Percentiles rank a stretch among this genome's conserved stretches.
These are phyloP conservation scores for Rhinichthys osculus DNA, from an alignment of 2,797 vertebrate genomes.

Conservation along the genomic window DNA sequence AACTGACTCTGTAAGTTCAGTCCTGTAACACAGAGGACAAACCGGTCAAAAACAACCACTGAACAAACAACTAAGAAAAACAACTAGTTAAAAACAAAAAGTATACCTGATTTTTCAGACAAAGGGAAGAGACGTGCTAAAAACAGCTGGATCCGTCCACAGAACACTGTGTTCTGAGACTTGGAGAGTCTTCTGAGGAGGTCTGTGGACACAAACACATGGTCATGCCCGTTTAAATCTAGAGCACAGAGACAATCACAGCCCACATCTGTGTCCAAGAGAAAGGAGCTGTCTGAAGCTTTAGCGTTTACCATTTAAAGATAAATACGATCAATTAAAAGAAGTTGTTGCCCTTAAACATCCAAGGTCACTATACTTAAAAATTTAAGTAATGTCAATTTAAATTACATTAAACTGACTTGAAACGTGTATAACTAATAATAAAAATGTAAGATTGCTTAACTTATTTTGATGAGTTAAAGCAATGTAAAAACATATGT, in stretches of 20 bases:
- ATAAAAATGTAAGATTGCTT: too few relatives aligned
- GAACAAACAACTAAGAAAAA: neutral
- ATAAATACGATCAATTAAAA: neutral
- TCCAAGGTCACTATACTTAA: too few relatives aligned
- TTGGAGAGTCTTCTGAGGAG: slow-evolving; percentile 95
- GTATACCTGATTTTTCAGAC: slow-evolving; percentile 95
- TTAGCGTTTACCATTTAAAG: neutral
- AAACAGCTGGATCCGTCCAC: slow-evolving; percentile 97
- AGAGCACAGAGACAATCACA: neutral
- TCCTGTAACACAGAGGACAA: slow-evolving; percentile 75
- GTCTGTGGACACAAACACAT: slow-evolving; percentile 76
- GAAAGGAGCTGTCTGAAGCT: neutral
- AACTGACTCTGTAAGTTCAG: slow-evolving; percentile 98
- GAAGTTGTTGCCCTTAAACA: too few relatives aligned
- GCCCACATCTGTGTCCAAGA: neutral
- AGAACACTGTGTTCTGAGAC: slow-evolving; percentile 98
- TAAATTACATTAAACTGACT: too few relatives aligned
- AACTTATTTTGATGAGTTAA: neutral
- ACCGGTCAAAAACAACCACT: neutral
- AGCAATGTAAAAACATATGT: too few relatives aligned
- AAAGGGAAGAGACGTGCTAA: slow-evolving; percentile 95
- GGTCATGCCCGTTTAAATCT: neutral
- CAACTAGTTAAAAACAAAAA: neutral
- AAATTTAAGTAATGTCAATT: too few relatives aligned
- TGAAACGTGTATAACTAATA: too few relatives aligned